phyloP scores from a whole-genome alignment of 2,113 vertebrate species.

The Pelecanoides urinatrix region DNA sequence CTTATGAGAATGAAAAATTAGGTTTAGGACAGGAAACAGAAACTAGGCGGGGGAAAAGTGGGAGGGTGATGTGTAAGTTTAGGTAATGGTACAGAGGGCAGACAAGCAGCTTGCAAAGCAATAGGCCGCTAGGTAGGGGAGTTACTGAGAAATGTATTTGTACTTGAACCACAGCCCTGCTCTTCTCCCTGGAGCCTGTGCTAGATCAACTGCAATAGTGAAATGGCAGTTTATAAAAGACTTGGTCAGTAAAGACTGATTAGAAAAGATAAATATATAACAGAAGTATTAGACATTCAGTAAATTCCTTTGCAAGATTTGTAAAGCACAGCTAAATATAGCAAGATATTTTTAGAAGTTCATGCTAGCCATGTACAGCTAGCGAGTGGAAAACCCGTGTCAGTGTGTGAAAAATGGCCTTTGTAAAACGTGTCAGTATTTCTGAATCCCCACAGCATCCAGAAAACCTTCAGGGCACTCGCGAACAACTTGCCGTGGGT shows the following conservation, averaged over 20 bases:
- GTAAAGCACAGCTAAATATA: conserved; percentile 11
- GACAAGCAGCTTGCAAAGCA: background rate
- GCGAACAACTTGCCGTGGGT: background rate
- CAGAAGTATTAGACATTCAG: background rate
- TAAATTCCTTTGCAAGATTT: background rate
- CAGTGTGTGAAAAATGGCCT: background rate
- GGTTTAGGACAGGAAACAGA: background rate
- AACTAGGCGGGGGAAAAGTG: background rate
- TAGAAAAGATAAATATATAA: background rate
- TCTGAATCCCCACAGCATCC: background rate
- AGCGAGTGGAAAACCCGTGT: background rate
- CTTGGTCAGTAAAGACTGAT: background rate
- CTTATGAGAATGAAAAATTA: background rate
- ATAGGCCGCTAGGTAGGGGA: background rate
- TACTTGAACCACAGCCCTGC: background rate
- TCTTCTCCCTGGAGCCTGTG: background rate
- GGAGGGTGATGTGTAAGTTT: background rate
- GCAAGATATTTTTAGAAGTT: conserved; percentile 9
- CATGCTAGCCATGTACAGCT: background rate
- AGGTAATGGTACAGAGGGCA: background rate
- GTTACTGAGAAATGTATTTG: background rate
- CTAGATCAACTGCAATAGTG: background rate
- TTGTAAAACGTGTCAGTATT: background rate
- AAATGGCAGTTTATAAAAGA: background rate
- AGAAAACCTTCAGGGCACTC: background rate